Percentiles rank a stretch among this genome's conserved stretches.
Evolutionary conservation across 2,888 invertebrate genomes (phyloP).

Genomic region (Tuta absoluta): DNA sequence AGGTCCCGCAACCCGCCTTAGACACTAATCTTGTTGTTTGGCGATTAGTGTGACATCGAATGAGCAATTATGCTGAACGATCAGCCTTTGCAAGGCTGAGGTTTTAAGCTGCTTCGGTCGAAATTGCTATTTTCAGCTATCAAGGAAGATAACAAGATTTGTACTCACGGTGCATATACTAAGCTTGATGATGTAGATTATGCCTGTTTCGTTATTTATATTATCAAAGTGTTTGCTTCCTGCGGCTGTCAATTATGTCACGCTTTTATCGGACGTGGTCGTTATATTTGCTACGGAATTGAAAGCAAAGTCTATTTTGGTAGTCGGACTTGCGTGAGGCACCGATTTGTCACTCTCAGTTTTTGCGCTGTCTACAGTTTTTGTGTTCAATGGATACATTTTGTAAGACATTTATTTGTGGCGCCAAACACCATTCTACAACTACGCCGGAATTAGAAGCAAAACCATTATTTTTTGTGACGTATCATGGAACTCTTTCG

Average conservation of each 20-base stretch:
- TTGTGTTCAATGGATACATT: conserved; percentile 8
- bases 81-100: conserved; percentile 8
- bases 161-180: neutral
- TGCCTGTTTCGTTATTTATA: conserved; percentile 6
- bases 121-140: neutral
- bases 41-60: conserved; percentile 19
- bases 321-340: neutral
- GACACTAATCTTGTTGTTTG: conserved; percentile 30
- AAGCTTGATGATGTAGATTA: neutral
- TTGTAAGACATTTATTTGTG: conserved; percentile 9
- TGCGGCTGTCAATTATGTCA: conserved; percentile 17
- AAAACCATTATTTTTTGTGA: neutral
- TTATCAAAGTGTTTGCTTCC: neutral
- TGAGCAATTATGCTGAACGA: neutral
- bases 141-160: neutral
- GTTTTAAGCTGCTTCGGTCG: neutral
- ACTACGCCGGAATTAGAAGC: conserved; percentile 1
- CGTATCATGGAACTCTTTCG: neutral
- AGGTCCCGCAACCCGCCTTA: conserved; percentile 36
- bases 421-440: neutral
- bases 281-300: conserved; percentile 5
- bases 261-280: neutral
- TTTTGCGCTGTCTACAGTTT: conserved; percentile 22
- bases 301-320: conserved; percentile 28
- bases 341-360: conserved; percentile 18